phyloP scores from a whole-genome alignment of 2,888 invertebrate species.

The Morpho helenor region DNA sequence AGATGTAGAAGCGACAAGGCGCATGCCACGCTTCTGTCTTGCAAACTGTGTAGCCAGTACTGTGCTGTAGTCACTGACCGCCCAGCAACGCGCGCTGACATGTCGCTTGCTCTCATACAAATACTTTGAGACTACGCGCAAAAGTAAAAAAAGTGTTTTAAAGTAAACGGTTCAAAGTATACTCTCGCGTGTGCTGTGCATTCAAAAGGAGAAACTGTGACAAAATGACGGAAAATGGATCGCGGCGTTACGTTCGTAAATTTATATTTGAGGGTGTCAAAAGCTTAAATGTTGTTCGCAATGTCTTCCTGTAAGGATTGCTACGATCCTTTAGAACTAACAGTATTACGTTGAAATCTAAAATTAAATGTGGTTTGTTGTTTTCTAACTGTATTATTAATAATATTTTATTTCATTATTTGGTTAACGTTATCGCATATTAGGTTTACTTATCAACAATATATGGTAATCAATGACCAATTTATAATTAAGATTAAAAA shows the following conservation, averaged over 20 bases:
- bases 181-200: slow-evolving; percentile 39
- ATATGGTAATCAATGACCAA: slow-evolving; percentile 3
- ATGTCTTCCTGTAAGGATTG: slow-evolving; percentile 38
- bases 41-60: slow-evolving; percentile 37
- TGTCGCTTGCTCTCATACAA: slow-evolving; percentile 42
- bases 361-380: slow-evolving; percentile 27
- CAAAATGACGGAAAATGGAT: slow-evolving; percentile 36
- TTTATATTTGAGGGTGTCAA: slow-evolving; percentile 54
- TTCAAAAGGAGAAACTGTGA: slow-evolving; percentile 25
- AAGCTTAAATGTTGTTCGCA: slow-evolving; percentile 49
- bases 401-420: slow-evolving; percentile 16
- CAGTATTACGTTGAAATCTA: slow-evolving; percentile 23
- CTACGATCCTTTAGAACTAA: slow-evolving; percentile 25
- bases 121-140: slow-evolving; percentile 17
- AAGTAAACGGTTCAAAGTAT: slow-evolving; percentile 36
- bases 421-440: slow-evolving; percentile 31
- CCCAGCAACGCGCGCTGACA: slow-evolving; percentile 59
- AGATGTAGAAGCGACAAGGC: slow-evolving; percentile 33
- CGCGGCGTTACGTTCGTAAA: slow-evolving; percentile 66
- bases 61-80: slow-evolving; percentile 44
- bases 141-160: slow-evolving; percentile 14
- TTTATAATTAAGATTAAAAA: slow-evolving; percentile 7
- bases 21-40: slow-evolving; percentile 36
- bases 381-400: slow-evolving; percentile 11
- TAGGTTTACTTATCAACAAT: slow-evolving; percentile 8